phyloP scores from a whole-genome alignment of 2,888 invertebrate species.

The Xestoiulus laeticollis region DNA sequence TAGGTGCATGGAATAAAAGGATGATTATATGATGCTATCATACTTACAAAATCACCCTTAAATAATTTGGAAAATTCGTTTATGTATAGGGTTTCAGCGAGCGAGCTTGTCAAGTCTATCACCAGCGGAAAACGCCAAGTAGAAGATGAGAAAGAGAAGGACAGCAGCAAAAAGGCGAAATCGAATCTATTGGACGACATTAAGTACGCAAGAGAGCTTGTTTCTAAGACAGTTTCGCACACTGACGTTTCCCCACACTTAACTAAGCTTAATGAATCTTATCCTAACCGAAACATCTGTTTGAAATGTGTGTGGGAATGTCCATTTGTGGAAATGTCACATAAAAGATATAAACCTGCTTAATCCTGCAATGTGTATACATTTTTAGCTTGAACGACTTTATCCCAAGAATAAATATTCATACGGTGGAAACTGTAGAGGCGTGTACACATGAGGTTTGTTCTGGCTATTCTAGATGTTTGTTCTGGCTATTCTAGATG shows the following conservation, averaged over 20 bases:
- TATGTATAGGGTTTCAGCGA: background rate
- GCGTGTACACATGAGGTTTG: slow-evolving; percentile 93
- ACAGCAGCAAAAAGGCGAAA: slow-evolving; percentile 60
- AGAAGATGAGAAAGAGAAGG: slow-evolving; percentile 59
- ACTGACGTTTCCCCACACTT: no score
- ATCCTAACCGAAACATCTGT: no score
- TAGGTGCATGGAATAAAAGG: background rate
- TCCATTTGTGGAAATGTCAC: no score
- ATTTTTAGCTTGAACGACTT: slow-evolving; percentile 75
- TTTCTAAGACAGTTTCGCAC: no score
- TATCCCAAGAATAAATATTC: slow-evolving; percentile 83
- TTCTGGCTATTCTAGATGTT: background rate
- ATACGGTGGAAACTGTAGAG: slow-evolving; percentile 87
- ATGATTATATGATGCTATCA: background rate
- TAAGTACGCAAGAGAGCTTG: background rate
- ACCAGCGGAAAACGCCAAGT: slow-evolving; percentile 42
- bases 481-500: no score
- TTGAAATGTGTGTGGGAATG: no score
- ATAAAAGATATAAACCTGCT: background rate
- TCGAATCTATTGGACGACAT: slow-evolving; percentile 59
- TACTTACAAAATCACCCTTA: no score
- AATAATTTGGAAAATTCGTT: background rate
- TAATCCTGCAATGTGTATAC: background rate
- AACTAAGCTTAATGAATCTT: no score
- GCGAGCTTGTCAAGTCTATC: slow-evolving; percentile 17